Percentiles rank a stretch among this genome's conserved stretches.
These are phyloP conservation scores for Cololabis saira DNA, from an alignment of 2,113 vertebrate genomes.

Conservation along the genomic window DNA sequence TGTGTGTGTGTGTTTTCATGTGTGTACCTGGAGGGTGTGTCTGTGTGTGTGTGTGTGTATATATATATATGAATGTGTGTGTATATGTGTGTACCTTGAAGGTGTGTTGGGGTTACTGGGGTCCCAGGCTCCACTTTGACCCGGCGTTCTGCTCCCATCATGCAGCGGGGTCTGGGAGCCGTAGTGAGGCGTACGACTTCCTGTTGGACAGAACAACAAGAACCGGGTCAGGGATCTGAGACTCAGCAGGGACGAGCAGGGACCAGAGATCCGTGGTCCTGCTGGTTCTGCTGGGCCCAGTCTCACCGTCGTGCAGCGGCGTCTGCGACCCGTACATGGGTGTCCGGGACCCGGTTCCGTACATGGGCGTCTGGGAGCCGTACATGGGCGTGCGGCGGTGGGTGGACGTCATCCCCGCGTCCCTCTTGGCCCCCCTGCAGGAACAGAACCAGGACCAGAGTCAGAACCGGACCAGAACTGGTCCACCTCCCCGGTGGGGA, in stretches of 20 bases:
- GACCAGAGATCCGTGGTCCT: no score
- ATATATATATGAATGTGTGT: no score
- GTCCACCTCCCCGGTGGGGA: no score
- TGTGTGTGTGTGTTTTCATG: no score
- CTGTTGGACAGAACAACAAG: constrained; percentile 56
- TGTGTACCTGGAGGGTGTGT: no score
- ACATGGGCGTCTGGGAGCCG: constrained; percentile 95
- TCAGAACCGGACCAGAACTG: no score
- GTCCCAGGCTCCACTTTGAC: constrained; percentile 95
- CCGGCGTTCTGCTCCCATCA: constrained; percentile 93
- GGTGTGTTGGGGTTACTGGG: constrained; percentile 95
- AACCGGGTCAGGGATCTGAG: no score
- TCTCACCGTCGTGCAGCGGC: constrained; percentile 91
- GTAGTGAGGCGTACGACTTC: constrained; percentile 92
- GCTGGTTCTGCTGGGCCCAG: no score
- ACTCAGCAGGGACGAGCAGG: no score
- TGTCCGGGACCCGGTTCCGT: constrained; percentile 90
- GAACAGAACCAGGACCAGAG: no score
- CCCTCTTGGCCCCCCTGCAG: constrained; percentile 85
- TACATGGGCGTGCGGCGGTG: constrained; percentile 92
- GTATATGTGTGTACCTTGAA: no score
- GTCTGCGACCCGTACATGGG: constrained; percentile 96
- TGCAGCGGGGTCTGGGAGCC: constrained; percentile 94
- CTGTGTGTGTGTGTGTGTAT: no score
- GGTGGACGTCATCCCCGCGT: constrained; percentile 85